Evolutionary conservation across 2,888 invertebrate genomes (phyloP).

Genomic region (Perithous albicinctus): DNA sequence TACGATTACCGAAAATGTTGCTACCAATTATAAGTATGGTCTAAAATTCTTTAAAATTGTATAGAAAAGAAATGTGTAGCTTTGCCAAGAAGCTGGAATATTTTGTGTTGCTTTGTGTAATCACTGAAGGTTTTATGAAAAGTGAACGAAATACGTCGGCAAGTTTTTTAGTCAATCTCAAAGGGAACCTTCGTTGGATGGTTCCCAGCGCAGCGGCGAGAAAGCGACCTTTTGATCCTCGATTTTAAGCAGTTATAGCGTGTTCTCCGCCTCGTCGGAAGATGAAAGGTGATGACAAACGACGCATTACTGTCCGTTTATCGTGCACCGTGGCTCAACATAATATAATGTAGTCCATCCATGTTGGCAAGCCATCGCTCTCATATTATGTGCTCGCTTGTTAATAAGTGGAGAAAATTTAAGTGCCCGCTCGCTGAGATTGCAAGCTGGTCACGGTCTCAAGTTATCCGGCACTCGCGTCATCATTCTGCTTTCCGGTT

Average conservation of each 20-base stretch:
- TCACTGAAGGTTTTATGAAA: no score
- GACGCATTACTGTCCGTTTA: conserved; percentile 56
- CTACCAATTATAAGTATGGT: no score
- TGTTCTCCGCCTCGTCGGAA: conserved; percentile 43
- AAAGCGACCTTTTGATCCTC: conserved; percentile 53
- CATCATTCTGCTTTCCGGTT: conserved; percentile 24
- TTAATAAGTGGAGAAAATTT: conserved; percentile 52
- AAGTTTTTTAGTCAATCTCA: conserved; percentile 3
- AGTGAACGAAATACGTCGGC: background rate
- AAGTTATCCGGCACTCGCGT: conserved; percentile 3
- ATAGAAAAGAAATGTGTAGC: no score
- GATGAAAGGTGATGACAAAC: conserved; percentile 60
- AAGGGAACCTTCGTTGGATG: background rate
- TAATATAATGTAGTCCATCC: conserved; percentile 29
- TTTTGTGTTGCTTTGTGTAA: no score
- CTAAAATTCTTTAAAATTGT: no score
- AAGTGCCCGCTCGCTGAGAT: conserved; percentile 28
- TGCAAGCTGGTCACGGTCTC: background rate
- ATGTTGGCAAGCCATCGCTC: background rate
- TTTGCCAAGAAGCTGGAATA: no score
- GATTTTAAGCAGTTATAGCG: conserved; percentile 12
- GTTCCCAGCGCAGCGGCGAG: conserved; percentile 31
- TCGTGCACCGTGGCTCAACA: conserved; percentile 17
- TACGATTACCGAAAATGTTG: no score
- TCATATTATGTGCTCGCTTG: conserved; percentile 33